A percentile compares a stretch with the other conserved stretches of the same genome.
phyloP scores from a whole-genome alignment of 2,888 invertebrate species.

The Incurvaria masculella region DNA sequence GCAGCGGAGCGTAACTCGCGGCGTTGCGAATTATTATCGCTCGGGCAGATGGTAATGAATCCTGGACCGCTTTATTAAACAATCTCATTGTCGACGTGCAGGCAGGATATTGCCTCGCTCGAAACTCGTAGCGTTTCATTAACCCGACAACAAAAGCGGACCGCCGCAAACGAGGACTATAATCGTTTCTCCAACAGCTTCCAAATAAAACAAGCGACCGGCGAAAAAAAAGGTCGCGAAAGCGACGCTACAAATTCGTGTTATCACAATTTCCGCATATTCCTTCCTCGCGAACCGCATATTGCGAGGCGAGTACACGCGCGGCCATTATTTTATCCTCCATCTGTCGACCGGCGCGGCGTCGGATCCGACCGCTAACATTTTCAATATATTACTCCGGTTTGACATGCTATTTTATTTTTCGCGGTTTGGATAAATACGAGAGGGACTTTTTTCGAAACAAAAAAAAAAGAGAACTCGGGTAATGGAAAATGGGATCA shows the following conservation, averaged over 20 bases:
- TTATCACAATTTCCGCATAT: neutral
- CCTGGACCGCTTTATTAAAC: too few relatives aligned
- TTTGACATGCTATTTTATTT: neutral
- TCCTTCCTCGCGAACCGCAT: neutral
- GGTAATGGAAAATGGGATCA: neutral
- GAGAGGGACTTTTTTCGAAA: neutral
- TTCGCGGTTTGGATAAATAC: neutral
- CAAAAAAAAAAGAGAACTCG: neutral
- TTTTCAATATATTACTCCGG: neutral
- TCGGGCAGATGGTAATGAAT: too few relatives aligned
- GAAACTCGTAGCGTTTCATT: too few relatives aligned
- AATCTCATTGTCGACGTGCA: too few relatives aligned
- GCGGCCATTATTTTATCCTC: neutral
- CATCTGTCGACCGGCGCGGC: neutral
- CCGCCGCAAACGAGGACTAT: too few relatives aligned
- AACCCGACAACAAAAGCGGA: too few relatives aligned
- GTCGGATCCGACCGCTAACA: neutral
- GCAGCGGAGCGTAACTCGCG: too few relatives aligned
- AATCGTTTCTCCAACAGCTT: neutral
- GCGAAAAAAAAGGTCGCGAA: neutral
- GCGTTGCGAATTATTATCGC: too few relatives aligned
- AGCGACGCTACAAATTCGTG: neutral
- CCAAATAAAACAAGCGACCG: neutral
- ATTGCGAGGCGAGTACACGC: neutral
- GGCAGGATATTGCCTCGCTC: too few relatives aligned